These are phyloP conservation scores for Chiloscyllium plagiosum DNA, from an alignment of 2,113 vertebrate genomes.

Conservation along the genomic window DNA sequence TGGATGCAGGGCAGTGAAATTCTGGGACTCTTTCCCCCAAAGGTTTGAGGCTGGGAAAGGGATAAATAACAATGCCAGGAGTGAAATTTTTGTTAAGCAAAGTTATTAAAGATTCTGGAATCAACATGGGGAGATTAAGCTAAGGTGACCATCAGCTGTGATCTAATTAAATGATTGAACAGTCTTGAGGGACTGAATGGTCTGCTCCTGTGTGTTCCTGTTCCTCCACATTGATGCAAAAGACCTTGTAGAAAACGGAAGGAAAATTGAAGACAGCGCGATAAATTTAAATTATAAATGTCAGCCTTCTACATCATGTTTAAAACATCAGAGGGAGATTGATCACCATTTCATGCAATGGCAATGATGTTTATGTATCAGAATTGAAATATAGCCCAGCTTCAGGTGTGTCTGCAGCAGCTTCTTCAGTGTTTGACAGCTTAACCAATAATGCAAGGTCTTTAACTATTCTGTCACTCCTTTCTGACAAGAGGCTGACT, in stretches of 20 bases:
- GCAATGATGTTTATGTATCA: background rate
- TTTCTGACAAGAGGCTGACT: background rate
- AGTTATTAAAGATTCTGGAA: background rate
- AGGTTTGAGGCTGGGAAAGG: background rate
- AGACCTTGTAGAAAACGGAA: background rate
- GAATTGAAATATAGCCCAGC: background rate
- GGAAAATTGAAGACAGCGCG: background rate
- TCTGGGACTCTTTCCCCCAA: background rate
- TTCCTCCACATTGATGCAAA: background rate
- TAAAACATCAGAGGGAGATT: constrained; percentile 8
- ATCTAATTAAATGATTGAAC: background rate
- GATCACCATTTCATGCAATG: background rate
- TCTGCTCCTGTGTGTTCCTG: too few species aligned
- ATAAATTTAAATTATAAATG: constrained; percentile 22
- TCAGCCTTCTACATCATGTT: background rate
- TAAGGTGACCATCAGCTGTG: background rate
- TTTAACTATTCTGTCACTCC: background rate
- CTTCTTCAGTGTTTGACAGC: background rate
- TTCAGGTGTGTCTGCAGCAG: background rate
- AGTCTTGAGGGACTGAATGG: background rate
- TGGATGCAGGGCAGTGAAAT: background rate
- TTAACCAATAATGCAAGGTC: background rate
- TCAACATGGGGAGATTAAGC: background rate
- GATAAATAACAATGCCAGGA: background rate
- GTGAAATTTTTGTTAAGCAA: background rate